phyloP scores from a whole-genome alignment of 64 coral and sea anemone genomes.

The Pocillopora verrucosa region DNA sequence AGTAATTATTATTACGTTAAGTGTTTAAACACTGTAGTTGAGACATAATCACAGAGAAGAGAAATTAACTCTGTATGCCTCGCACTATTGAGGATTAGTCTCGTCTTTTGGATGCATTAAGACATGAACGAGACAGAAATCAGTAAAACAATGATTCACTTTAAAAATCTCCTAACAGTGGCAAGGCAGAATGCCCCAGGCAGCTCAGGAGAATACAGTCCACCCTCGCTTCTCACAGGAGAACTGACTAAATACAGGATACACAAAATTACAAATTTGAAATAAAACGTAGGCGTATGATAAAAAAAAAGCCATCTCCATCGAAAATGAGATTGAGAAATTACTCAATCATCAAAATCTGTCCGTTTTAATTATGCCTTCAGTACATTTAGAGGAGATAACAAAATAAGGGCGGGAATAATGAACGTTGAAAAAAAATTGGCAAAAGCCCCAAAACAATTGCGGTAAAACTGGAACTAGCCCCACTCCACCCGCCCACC shows the following conservation, averaged over 20 bases:
- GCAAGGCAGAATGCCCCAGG: background rate
- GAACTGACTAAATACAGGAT: too few species aligned
- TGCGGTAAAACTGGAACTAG: background rate
- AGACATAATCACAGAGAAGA: background rate
- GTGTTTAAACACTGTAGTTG: constrained; percentile 2
- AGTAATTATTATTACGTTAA: constrained; percentile 13
- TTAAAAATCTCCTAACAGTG: background rate
- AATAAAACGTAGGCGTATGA: too few species aligned
- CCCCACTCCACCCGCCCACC: too few species aligned
- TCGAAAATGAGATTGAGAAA: too few species aligned
- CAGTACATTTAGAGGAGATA: too few species aligned
- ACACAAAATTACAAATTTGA: too few species aligned
- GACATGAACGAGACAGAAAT: background rate
- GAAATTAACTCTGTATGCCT: background rate
- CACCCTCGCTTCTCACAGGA: background rate
- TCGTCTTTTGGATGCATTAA: background rate
- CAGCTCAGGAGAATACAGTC: background rate
- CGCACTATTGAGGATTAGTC: background rate
- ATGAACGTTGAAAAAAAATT: background rate
- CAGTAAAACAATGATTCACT: background rate
- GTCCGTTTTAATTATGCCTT: too few species aligned
- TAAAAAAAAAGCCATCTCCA: too few species aligned
- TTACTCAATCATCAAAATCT: too few species aligned
- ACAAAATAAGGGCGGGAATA: too few species aligned
- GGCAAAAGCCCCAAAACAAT: background rate